Conservation (phyloP, 1,140 invertebrate genomes). For the Drosophila fuyamai region DNA sequence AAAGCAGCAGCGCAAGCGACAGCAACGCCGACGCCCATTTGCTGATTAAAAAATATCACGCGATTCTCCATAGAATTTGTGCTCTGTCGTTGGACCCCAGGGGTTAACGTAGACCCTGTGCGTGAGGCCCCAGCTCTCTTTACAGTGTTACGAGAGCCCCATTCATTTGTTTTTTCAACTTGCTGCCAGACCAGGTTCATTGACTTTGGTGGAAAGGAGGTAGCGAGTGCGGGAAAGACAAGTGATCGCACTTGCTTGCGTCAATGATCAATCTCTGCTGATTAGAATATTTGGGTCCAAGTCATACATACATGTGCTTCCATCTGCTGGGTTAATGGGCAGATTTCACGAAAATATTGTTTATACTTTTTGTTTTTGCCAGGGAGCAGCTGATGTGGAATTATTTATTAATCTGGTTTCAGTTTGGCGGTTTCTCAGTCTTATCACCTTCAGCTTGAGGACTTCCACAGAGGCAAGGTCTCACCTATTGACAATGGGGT, state of each 20-base stretch:
- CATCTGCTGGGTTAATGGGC: constrained; percentile 35
- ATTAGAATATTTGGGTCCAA: constrained; percentile 36
- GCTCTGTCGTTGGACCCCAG: constrained; percentile 51
- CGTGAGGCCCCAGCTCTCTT: constrained; percentile 13
- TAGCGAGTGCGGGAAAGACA: background rate
- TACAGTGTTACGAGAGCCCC: constrained; percentile 39
- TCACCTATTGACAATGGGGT: constrained; percentile 15
- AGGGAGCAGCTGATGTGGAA: constrained; percentile 29
- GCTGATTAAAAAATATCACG: constrained; percentile 80
- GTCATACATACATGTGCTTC: constrained; percentile 19
- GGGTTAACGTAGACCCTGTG: background rate
- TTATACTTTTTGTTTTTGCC: constrained; percentile 27
- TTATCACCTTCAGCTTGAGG: constrained; percentile 20
- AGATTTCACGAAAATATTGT: constrained; percentile 30
- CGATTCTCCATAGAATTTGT: constrained; percentile 77
- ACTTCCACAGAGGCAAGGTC: constrained; percentile 13
- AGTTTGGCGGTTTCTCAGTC: background rate
- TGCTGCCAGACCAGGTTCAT: constrained; percentile 33
- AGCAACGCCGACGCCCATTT: constrained; percentile 33
- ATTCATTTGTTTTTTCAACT: constrained; percentile 34
- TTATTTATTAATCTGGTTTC: constrained; percentile 3
- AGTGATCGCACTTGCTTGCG: constrained; percentile 31
- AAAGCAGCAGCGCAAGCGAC: constrained; percentile 31
- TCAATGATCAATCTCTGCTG: constrained; percentile 63
- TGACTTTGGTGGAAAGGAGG: constrained; percentile 33